phyloP scores from a whole-genome alignment of 1,140 invertebrate species.

The Luehdorfia chinensis region DNA sequence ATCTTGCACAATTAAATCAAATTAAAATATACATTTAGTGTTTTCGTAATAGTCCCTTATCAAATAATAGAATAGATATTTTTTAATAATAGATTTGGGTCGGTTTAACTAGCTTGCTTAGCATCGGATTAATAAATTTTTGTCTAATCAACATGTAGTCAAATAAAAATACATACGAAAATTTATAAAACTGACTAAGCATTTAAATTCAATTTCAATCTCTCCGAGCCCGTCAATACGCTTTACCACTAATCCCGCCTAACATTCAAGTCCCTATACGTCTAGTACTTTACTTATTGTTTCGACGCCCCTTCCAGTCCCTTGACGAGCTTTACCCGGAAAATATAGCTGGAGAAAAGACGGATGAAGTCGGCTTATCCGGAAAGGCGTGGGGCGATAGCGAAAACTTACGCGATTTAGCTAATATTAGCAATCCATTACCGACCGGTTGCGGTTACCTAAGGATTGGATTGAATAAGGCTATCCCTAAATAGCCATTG shows the following conservation, averaged over 20 bases:
- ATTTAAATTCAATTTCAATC: slow-evolving; percentile 17
- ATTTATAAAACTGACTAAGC: slow-evolving; percentile 8
- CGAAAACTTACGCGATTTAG: slow-evolving; percentile 54
- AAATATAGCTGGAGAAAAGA: slow-evolving; percentile 52
- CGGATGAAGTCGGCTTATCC: slow-evolving; percentile 53
- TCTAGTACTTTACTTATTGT: slow-evolving; percentile 33
- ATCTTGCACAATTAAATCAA: too few species aligned
- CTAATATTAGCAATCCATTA: slow-evolving; percentile 73
- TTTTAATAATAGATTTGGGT: too few species aligned
- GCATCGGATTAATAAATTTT: too few species aligned
- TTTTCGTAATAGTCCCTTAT: too few species aligned
- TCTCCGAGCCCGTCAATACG: slow-evolving; percentile 5
- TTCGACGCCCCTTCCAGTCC: slow-evolving; percentile 35
- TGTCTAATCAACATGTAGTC: too few species aligned
- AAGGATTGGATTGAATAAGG: background rate
- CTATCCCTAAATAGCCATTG: background rate
- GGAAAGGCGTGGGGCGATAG: slow-evolving; percentile 25
- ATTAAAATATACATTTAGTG: too few species aligned
- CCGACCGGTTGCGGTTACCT: slow-evolving; percentile 20
- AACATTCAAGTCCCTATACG: slow-evolving; percentile 17
- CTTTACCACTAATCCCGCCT: slow-evolving; percentile 13
- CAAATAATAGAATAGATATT: too few species aligned
- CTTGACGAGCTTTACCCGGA: slow-evolving; percentile 8
- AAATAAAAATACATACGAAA: background rate
- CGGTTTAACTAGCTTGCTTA: too few species aligned